phyloP scores from a whole-genome alignment of 2,113 vertebrate species.

The Ceyx margarethae region DNA sequence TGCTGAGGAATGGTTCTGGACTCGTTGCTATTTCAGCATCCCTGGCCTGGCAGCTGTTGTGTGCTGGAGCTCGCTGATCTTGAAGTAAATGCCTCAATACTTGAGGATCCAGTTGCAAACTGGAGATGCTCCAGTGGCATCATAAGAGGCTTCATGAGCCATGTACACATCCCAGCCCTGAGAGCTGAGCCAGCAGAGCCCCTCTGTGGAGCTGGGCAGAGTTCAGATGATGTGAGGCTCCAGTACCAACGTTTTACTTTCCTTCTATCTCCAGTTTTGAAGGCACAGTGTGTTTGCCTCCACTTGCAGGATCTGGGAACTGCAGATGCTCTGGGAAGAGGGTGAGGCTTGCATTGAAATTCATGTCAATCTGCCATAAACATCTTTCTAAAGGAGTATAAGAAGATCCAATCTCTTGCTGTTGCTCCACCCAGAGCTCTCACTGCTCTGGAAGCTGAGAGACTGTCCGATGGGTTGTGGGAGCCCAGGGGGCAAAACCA shows the following conservation, averaged over 20 bases:
- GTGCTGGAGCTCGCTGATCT: not conserved
- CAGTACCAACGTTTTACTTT: not conserved
- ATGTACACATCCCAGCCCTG: not conserved
- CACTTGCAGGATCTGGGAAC: not conserved
- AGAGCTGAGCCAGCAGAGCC: not conserved
- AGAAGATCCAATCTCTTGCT: not conserved
- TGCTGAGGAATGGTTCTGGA: fast-evolving
- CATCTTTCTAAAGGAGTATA: not conserved
- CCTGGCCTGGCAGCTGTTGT: fast-evolving
- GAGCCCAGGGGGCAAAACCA: not conserved
- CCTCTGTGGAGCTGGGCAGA: not conserved
- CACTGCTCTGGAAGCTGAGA: not conserved
- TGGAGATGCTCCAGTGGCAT: fast-evolving
- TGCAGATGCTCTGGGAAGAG: not conserved
- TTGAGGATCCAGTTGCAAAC: not conserved
- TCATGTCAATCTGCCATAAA: not conserved
- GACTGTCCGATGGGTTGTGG: not conserved
- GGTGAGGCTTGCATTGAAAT: not conserved
- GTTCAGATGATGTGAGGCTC: not conserved
- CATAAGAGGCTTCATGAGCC: not conserved
- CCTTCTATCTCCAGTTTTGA: not conserved
- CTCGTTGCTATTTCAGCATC: fast-evolving
- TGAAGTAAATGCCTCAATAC: not conserved
- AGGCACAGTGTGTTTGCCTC: not conserved
- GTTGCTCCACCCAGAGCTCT: not conserved